Conservation (phyloP, 1,140 invertebrate species). For the Wiebesia pumilae region DNA sequence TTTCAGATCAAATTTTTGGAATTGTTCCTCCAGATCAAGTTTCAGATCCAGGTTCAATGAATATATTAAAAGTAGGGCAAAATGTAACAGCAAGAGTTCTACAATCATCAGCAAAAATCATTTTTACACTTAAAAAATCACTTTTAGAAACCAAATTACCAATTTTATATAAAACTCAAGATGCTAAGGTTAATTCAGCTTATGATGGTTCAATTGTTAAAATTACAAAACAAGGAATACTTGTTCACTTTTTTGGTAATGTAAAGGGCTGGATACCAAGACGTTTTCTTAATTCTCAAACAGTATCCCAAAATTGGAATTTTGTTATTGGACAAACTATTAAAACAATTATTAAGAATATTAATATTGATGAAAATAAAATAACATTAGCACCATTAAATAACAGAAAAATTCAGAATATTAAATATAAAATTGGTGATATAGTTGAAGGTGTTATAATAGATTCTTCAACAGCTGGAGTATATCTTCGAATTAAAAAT, state of each 20-base stretch:
- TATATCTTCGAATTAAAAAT: conserved; percentile 56
- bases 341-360: conserved; percentile 70
- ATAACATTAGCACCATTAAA: conserved; percentile 67
- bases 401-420: conserved; percentile 19
- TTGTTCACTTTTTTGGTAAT: conserved; percentile 79
- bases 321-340: conserved; percentile 80
- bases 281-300: conserved; percentile 73
- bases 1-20: conserved; percentile 63
- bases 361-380: conserved; percentile 67
- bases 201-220: conserved; percentile 78
- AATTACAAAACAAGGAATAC: conserved; percentile 71
- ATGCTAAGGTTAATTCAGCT: conserved; percentile 72
- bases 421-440: conserved; percentile 62
- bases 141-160: conserved; percentile 74
- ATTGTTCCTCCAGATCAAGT: conserved; percentile 64
- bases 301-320: conserved; percentile 69
- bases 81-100: conserved; percentile 76
- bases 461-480: conserved; percentile 62
- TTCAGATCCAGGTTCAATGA: conserved; percentile 59
- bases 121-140: conserved; percentile 78
- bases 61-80: conserved; percentile 72
- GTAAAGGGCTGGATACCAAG: conserved; percentile 77
- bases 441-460: conserved; percentile 64
- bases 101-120: conserved; percentile 65
- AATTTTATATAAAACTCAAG: conserved; percentile 70